These are phyloP conservation scores for Helicolenus hilgendorfi DNA, from an alignment of 2,797 vertebrate genomes.

Conservation along the genomic window DNA sequence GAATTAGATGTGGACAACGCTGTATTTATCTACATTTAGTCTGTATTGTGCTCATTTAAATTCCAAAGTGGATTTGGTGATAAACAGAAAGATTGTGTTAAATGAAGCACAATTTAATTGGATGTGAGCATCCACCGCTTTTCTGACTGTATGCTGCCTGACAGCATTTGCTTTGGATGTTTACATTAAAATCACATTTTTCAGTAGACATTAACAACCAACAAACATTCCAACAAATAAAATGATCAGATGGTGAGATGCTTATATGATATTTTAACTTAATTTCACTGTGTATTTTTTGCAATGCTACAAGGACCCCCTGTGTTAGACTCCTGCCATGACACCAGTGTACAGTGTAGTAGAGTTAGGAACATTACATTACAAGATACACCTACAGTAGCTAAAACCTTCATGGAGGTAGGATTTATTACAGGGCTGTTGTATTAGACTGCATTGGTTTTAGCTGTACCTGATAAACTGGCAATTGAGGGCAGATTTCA, in stretches of 20 bases:
- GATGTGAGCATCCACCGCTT: neutral
- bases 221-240: neutral
- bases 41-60: constrained; percentile 3
- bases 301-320: constrained; percentile 61
- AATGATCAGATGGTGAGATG: neutral
- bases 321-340: constrained; percentile 55
- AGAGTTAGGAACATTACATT: neutral
- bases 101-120: constrained; percentile 15
- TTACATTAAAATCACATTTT: constrained; percentile 3
- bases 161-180: neutral
- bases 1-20: neutral
- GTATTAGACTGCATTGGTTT: neutral
- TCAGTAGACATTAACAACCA: neutral
- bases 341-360: neutral
- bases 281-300: neutral
- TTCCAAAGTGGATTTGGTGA: constrained; percentile 12
- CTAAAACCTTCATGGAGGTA: neutral
- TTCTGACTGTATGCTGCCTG: neutral
- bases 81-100: constrained; percentile 13
- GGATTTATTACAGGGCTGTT: neutral
- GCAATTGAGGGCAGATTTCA: neutral
- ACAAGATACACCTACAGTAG: neutral
- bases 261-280: neutral
- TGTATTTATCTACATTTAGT: neutral
- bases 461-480: neutral